Evolutionary conservation across 2,888 invertebrate genomes (phyloP), one percentile per base, ranked within the genome.

Genomic region (Lydus trimaculatus): DNA sequence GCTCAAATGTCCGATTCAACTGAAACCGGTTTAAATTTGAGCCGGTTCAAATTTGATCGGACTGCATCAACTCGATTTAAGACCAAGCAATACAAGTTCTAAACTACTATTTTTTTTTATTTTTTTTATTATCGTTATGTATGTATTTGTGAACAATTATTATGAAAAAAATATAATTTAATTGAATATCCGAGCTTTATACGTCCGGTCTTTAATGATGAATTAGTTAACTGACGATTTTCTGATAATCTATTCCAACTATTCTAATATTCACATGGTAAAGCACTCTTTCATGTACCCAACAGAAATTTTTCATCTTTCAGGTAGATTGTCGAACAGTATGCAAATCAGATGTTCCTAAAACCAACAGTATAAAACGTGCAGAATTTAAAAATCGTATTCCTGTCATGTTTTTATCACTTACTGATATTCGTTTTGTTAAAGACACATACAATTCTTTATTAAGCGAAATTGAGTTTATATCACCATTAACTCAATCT

Each of bases 251-350:
- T 73, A 2, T 69, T 69, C 33, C 63, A 66, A 17, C 31, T 23
- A 58, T 68, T 52, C 0, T 80, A 61, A 56, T 79, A 79, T 2
- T 77, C 76, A 69, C 80, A 82, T 0, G 81, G 81, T 67, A 83
- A 82, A 7, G 81, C 70, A 6, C 79, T 78, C 68, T 82, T 83
- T 20, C 73, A 60, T 8, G 52, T 66, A 28, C 73, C 28, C 33
- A 76, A 72, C 56, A 63, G 31, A 64, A 75, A 74, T 52, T 74
- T n/a, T n/a, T n/a, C n/a, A n/a, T n/a, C n/a, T n/a, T n/a, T n/a
- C n/a, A n/a, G n/a, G n/a, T n/a, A n/a, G 39, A 23, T 67, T 52
- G 31, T 33, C 60, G 15, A 5, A 67, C 23, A 7, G 58, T 17
- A 11, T 28, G 7, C 6, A 56, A 61, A 8, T 61, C 31, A 6